A percentile compares a stretch with the other conserved stretches of the same genome.
These are phyloP conservation scores for Pollachius pollachius DNA, from an alignment of 2,113 vertebrate species.

Conservation along the genomic window DNA sequence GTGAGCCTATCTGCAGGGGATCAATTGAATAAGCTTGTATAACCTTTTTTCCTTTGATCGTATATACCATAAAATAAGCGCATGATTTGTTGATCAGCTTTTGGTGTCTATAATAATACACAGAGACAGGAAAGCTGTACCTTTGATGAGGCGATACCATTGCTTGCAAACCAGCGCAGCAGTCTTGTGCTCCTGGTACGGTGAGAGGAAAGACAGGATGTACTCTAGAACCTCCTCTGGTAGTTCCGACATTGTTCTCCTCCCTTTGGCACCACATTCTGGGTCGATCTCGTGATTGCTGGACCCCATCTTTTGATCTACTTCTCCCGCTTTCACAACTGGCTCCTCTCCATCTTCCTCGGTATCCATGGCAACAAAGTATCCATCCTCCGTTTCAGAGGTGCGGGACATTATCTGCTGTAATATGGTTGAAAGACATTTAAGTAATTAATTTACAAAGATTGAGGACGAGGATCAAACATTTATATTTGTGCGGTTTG, in stretches of 20 bases:
- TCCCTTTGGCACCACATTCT: constrained; percentile 52
- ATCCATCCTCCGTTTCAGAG: constrained; percentile 89
- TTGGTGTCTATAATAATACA: too few relatives aligned
- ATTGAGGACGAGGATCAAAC: background rate
- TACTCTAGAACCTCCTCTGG: constrained; percentile 97
- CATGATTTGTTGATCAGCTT: too few relatives aligned
- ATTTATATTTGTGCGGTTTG: background rate
- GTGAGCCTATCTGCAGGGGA: too few relatives aligned
- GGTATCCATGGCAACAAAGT: constrained; percentile 91
- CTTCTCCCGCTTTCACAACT: constrained; percentile 75
- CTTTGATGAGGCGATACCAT: constrained; percentile 99
- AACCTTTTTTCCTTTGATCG: too few relatives aligned
- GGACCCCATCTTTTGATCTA: constrained; percentile 55
- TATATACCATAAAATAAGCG: too few relatives aligned
- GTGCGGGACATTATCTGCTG: constrained; percentile 85
- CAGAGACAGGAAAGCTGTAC: constrained; percentile 62
- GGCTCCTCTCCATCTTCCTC: constrained; percentile 75
- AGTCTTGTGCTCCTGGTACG: constrained; percentile 97
- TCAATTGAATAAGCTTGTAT: too few relatives aligned
- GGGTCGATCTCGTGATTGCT: constrained; percentile 58
- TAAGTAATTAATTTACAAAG: background rate
- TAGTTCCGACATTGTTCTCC: constrained; percentile 85
- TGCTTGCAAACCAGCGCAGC: constrained; percentile 97
- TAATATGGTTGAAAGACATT: constrained; percentile 38
- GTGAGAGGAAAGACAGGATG: constrained; percentile 96